Base-by-base conservation (phyloP, 2,113 vertebrate genomes). In the Microtus richardsoni region DNA sequence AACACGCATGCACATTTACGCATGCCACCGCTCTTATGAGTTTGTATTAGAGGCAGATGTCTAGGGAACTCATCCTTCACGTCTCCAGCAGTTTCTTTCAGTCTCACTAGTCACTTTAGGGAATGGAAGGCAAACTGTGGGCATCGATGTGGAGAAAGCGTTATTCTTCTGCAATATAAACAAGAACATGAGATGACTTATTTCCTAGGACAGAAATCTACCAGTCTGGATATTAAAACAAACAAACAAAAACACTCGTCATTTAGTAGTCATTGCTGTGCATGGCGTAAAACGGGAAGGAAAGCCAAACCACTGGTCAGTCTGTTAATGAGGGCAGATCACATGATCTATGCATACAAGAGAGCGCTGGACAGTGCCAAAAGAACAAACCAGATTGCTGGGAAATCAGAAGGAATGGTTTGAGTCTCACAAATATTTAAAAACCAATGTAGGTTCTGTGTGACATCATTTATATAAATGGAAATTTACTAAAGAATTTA, bases 301-400 rank as follows among this genome's bases (percentile, higher is more conserved):
- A 33, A 86, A 68, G 41, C 17, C 1, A 64, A 84, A 64, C 39
- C 60, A 64, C 21, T 17, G 9, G n/a, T 60, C 52, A 39, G 39
- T 82, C 49, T 64, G 9, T 24, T 62, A 10, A 14, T 36, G 30
- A 44, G 30, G 2, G 30, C 77, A 49, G 47, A n/a, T 89, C 36
- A 52, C 78, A 17, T 24, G 19, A 73, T 19, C 7, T 22, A 24
- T 0, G 22, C 52, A 8, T 26, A 49, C 4, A 41, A 52, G 39
- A 2, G 26, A 68, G 30, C 3, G 47, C 5, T 26, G 2, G 11
- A 26, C 0, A 24, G 12, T 2, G 39, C 3, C 71, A 33, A 58
- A 94, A 70, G 17, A 70, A 28, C 21, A 19, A 58, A 13, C 17
- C 24, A 49, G 24, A 33, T 22, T 33, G 24, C 47, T 75, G 6